Evolutionary conservation across 2,113 vertebrate genomes (phyloP).

Genomic region (Lepus timidus): DNA sequence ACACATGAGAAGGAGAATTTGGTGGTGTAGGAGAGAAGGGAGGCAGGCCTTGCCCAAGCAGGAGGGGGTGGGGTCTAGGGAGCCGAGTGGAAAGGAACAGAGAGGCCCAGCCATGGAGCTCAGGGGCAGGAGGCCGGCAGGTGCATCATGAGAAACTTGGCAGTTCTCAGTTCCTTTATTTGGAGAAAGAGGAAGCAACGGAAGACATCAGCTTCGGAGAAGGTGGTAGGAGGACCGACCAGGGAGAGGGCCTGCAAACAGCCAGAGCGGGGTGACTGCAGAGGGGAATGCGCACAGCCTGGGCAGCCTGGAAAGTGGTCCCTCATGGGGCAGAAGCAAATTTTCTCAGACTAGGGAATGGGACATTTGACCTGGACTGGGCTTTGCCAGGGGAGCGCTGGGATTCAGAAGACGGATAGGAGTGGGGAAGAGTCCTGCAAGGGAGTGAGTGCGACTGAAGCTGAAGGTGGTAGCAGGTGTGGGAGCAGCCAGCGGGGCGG

Average conservation of each 20-base stretch:
- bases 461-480: background rate
- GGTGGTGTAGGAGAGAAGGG: no score
- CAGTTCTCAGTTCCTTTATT: background rate
- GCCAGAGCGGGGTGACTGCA: no score
- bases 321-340: no score
- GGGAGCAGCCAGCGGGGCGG: background rate
- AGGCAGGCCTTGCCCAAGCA: background rate
- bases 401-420: background rate
- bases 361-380: background rate
- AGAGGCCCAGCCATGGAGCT: no score
- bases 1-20: background rate
- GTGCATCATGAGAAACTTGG: background rate
- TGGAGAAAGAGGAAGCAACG: no score
- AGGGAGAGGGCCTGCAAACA: no score
- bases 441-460: background rate
- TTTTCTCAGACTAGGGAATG: background rate
- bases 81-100: background rate
- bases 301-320: no score
- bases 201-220: no score
- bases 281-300: no score
- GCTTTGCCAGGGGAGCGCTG: background rate
- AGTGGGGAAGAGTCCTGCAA: background rate
- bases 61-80: background rate
- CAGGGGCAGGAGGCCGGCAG: background rate
- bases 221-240: no score